Conservation (phyloP, 2,888 invertebrate genomes). For the Deilephila elpenor region DNA sequence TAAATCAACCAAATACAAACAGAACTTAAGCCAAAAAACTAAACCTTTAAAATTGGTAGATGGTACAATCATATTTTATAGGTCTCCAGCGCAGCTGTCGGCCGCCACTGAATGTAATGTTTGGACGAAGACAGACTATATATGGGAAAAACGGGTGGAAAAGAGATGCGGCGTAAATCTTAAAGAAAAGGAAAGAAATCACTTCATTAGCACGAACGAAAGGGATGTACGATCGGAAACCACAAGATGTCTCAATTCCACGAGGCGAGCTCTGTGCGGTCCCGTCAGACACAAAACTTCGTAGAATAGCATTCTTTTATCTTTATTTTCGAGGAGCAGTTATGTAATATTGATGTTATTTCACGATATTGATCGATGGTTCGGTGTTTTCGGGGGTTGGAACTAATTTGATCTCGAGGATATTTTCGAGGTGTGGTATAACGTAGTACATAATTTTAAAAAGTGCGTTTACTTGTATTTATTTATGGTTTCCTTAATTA, state of each 20-base stretch:
- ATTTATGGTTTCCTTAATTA: not conserved
- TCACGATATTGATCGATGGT: constrained; percentile 41
- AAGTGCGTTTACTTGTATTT: not conserved
- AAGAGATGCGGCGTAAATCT: constrained; percentile 71
- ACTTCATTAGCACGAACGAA: constrained; percentile 60
- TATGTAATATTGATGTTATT: constrained; percentile 55
- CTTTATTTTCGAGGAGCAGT: constrained; percentile 59
- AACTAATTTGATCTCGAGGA: constrained; percentile 18
- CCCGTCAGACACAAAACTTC: constrained; percentile 76
- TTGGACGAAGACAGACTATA: constrained; percentile 81
- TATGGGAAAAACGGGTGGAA: constrained; percentile 74
- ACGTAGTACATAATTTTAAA: not conserved
- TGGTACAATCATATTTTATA: constrained; percentile 75
- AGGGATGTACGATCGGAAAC: constrained; percentile 81
- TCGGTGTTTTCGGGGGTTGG: constrained; percentile 25
- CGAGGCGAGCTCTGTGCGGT: constrained; percentile 82
- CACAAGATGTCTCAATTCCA: constrained; percentile 85
- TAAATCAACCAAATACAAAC: constrained; percentile 2
- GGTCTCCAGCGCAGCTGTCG: constrained; percentile 81
- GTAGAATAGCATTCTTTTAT: constrained; percentile 71
- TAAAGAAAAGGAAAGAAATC: constrained; percentile 75
- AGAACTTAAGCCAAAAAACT: constrained; percentile 50
- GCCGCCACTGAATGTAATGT: constrained; percentile 75
- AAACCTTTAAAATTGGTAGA: constrained; percentile 68
- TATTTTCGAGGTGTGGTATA: constrained; percentile 9